Evolutionary conservation across 2,113 vertebrate species (phyloP), one percentile per base, ranked within the genome.

Genomic region (Percina caprodes): DNA sequence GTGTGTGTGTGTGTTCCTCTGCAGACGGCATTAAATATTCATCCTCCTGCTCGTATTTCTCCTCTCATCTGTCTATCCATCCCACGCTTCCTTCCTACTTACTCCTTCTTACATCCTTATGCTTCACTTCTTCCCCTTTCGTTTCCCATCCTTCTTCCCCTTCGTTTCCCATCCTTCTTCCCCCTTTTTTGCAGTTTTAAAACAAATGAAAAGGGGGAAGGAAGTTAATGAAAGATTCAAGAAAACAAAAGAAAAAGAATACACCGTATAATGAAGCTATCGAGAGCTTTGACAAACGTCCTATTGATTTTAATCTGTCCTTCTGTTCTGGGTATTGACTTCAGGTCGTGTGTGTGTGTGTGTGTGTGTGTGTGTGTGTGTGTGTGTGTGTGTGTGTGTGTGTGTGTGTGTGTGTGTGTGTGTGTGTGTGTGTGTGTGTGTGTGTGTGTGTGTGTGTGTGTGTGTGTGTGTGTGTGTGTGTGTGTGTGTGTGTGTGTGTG

Each of bases 21-120:
- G 90, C 93, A 95, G 93, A 94, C 94, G n/a, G 7, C 92, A 95
- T 95, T 94, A 95, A 95, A 95, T 94, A 95, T 96, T 94, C 82
- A 95, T 88, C 77, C 83, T 80, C 4, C 85, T 81, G 84, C 86
- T 94, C 83, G 3, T 70, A 68, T 93, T 92, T 91, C 91, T 91
- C 86, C 85, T 92, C 87, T 58, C 75, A 78, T 91, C 85, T 68
- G 49, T 87, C 81, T 56, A 1, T 86, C 72, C 63, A 14, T 1
- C 49, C 26, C 84, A 80, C 3, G 3, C 51, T 58, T 90, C 85
- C 86, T 61, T n/a, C 6, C 69, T 45, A 45, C 11, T 48, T 23
- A 35, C 19, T n/a, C 21, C 12, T 10, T 23, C 54, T 19, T 63
- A 15, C 23, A 30, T n/a, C 35, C 21, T 65, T 46, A 8, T 12